phyloP scores from a whole-genome alignment of 2,888 invertebrate species.

The Catocala sponsa region DNA sequence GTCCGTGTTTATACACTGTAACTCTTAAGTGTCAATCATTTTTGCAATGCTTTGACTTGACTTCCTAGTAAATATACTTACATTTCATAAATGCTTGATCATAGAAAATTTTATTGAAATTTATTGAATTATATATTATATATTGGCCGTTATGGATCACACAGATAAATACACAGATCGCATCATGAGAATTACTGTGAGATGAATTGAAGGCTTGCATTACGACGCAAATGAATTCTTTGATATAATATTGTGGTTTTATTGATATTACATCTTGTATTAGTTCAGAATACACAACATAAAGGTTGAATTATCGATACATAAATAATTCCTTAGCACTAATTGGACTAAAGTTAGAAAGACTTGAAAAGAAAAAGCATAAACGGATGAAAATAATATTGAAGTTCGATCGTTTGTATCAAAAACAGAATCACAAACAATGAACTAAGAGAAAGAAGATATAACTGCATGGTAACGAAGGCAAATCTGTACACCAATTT shows the following conservation, averaged over 20 bases:
- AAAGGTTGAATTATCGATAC: no score
- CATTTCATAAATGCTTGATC: slow-evolving; percentile 32
- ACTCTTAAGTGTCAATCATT: slow-evolving; percentile 44
- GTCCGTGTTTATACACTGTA: neutral
- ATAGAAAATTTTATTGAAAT: neutral
- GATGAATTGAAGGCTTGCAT: slow-evolving; percentile 25
- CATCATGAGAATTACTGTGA: slow-evolving; percentile 11
- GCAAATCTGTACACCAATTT: neutral
- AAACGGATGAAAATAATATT: no score
- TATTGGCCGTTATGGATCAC: slow-evolving; percentile 10
- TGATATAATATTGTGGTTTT: slow-evolving; percentile 6
- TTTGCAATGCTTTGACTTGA: slow-evolving; percentile 46
- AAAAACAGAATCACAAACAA: no score
- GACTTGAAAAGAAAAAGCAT: neutral
- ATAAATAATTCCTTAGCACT: neutral
- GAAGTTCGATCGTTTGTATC: no score
- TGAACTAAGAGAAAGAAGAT: neutral
- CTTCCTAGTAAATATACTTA: slow-evolving; percentile 51
- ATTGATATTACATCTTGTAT: slow-evolving; percentile 7
- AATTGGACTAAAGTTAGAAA: slow-evolving; percentile 1
- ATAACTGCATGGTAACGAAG: neutral
- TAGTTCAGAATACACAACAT: neutral
- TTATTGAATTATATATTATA: slow-evolving; percentile 18
- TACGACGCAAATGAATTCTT: slow-evolving; percentile 26
- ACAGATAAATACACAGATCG: slow-evolving; percentile 2